Base-by-base conservation (phyloP, 2,113 vertebrate species). In the Otolemur garnettii region DNA sequence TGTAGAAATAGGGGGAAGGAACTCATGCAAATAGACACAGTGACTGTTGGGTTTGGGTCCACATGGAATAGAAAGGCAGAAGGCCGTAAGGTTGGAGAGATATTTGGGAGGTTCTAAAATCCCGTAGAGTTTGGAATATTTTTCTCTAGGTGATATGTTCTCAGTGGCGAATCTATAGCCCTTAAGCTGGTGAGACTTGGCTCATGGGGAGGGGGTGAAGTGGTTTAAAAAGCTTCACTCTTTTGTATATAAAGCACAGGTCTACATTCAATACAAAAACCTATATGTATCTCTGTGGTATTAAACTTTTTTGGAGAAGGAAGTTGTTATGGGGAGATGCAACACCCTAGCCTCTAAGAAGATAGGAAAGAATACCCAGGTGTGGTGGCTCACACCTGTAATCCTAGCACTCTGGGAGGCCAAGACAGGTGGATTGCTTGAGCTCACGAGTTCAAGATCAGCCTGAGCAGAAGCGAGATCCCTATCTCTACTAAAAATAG, bases 1-100 rank as follows among this genome's bases (percentile, higher is more conserved):
- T 19, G 38, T 35, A 9, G 50, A 87, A 85, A 30, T 1, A 8
- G 0, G 14, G 22, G 24, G 30, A 15, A 28, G 69, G 14, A 50
- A 18, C 26, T 13, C 14, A 2, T 19, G 9, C 17, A 3, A 4
- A 0, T 24, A 17, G 30, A n/a, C 84, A 50, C 4, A 2, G 17
- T 14, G 8, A 55, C 1, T 5, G 21, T 18, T 45, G 9, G 0
- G 5, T 38, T 71, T 35, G 6, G n/a, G 30, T 28, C 38, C 22
- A 45, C 19, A 33, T 5, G 53, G 6, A 60, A 21, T 33, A 53
- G 28, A 21, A 60, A 71, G 22, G 35, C 85, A 6, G 42, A 13
- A 82, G 59, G 57, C 13, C 2, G 13, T 59, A 42, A 83, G 33
- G 12, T 53, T 21, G 15, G 60, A 62, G 57, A 53, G 42, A 28